A percentile compares a stretch with the other conserved stretches of the same genome.
Evolutionary conservation across 2,113 vertebrate species (phyloP).

Genomic region (Diadophis punctatus): DNA sequence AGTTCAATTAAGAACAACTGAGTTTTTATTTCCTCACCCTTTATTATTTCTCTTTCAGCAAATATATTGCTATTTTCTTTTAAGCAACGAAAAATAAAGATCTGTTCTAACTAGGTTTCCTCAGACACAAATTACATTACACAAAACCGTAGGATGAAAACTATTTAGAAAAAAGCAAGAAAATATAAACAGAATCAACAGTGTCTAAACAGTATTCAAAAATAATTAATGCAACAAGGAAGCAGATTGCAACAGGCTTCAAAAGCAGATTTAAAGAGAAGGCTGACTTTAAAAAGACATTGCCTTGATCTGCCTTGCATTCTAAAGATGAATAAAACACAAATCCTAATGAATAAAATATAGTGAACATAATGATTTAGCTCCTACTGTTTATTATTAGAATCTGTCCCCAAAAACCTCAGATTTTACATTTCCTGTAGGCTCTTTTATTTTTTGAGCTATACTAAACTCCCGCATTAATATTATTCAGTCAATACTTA

Average conservation of each 20-base stretch:
- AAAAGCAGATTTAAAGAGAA: neutral
- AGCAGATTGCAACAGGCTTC: neutral
- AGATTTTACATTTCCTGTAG: neutral
- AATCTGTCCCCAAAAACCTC: neutral
- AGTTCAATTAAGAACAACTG: neutral
- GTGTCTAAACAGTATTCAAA: neutral
- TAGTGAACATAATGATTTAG: neutral
- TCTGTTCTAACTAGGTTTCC: neutral
- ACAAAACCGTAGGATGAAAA: neutral
- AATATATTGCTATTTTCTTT: neutral
- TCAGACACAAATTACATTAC: neutral
- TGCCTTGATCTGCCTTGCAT: neutral
- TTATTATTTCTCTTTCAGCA: neutral
- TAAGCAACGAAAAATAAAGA: neutral
- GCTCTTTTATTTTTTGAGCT: neutral
- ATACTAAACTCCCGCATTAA: neutral
- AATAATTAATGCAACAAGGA: neutral
- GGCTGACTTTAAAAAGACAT: neutral
- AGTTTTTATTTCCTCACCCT: neutral
- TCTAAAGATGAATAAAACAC: neutral
- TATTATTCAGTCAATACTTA: neutral
- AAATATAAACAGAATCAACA: neutral
- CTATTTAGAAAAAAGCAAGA: neutral
- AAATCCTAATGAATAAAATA: neutral
- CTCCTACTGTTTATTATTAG: neutral